Conservation (phyloP, 2,888 invertebrate species). For the Resseliella maxima region DNA sequence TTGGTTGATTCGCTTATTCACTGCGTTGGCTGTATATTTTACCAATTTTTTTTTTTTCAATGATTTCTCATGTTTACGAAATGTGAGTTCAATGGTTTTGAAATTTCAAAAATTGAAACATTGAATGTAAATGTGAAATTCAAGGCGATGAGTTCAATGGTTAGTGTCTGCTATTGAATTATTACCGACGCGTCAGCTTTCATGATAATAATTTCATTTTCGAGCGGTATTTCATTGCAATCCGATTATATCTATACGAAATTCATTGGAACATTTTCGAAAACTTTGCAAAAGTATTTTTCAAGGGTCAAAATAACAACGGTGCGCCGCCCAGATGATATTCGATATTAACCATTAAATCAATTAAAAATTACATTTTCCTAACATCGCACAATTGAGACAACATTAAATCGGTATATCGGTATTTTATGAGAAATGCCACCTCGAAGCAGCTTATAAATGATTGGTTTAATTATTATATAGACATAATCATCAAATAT, state of each 20-base stretch:
- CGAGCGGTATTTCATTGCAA: not conserved
- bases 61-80: too few relatives aligned
- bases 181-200: not conserved
- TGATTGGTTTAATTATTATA: not conserved
- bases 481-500: not conserved
- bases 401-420: not conserved
- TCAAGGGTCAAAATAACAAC: too few relatives aligned
- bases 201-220: not conserved
- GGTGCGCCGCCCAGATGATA: not conserved
- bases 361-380: constrained; percentile 5
- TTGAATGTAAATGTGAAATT: not conserved
- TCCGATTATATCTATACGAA: not conserved
- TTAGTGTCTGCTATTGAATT: constrained; percentile 8
- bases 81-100: not conserved
- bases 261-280: not conserved
- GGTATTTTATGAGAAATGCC: not conserved
- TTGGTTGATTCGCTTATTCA: too few relatives aligned
- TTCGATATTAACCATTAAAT: not conserved
- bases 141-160: not conserved
- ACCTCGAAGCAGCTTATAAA: not conserved
- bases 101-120: not conserved
- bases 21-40: too few relatives aligned
- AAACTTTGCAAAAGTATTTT: not conserved
- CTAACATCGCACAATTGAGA: not conserved
- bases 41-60: not conserved